Evolutionary conservation across 37 sponge, comb jelly and placozoan genomes (phyloP).

Genomic region (Beroe ovata): DNA sequence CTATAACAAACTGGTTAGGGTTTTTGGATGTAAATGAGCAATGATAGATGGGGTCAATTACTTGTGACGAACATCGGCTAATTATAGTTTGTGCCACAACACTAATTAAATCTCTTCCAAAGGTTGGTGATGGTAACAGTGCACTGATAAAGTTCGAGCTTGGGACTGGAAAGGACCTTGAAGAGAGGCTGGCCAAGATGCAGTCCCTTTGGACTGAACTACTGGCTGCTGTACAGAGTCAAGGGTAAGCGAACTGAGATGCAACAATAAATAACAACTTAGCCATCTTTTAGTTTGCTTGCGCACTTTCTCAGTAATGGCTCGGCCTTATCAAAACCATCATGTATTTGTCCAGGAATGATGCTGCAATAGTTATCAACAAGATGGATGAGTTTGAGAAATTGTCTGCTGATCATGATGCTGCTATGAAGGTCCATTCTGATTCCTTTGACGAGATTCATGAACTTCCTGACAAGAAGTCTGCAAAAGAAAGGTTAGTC

Average conservation of each 20-base stretch:
- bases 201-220: constrained; percentile 26
- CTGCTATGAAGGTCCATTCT: neutral
- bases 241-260: too few species aligned
- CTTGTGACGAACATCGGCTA: too few species aligned
- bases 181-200: constrained; percentile 26
- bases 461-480: neutral
- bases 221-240: neutral
- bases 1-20: constrained; percentile 34
- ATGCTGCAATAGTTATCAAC: neutral
- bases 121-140: neutral
- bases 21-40: too few species aligned
- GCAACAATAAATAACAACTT: too few species aligned
- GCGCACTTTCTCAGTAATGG: too few species aligned
- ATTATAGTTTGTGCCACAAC: too few species aligned
- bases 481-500: constrained; percentile 20
- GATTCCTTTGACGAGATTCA: neutral
- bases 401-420: neutral
- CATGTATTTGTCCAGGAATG: too few species aligned
- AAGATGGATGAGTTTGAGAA: constrained; percentile 12
- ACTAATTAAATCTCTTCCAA: too few species aligned
- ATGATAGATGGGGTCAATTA: neutral
- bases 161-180: constrained; percentile 46
- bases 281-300: too few species aligned
- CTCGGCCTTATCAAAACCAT: too few species aligned
- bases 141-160: constrained; percentile 35